Base-by-base conservation (phyloP, 1,140 invertebrate species). In the Ceratina australensis region DNA sequence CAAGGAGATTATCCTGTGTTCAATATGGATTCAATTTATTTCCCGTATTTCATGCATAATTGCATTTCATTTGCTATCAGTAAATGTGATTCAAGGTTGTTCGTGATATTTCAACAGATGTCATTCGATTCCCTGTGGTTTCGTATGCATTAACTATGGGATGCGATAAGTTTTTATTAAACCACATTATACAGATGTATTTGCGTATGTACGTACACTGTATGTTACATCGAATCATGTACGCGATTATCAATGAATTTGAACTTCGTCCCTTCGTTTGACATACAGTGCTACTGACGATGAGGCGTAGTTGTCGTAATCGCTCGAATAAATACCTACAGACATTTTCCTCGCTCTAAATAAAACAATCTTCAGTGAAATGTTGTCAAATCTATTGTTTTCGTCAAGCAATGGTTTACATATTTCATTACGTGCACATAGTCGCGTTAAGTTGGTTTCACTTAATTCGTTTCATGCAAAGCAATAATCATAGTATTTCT, bases 201-300 rank as follows among this genome's bases (percentile, higher is more conserved):
- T 42, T 10, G 33, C 10, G 33, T 42, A 42, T 7, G 28, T 42
- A 42, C 5, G 8, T 42, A 42, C 33, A 42, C 8, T 42, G 33
- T 10, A 10, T 10, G 33, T 42, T 42, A 42, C 18, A 42, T 24
- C 28, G 16, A 54, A 49, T 10, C 24, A 33, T 68, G 20, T 13
- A 49, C 18, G 49, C 16, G 64, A 72, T 54, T 78, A 78, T 81
- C 68, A 77, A 81, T 81, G 47, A 59, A 76, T 85, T 50, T 79
- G 79, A 83, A 85, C 81, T 85, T 83, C 65, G 69, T 77, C 72
- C 76, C 65, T 77, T 72, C 66, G 20, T 72, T 73, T 61, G 47
- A 77, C 64, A 65, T 24, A 22, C 61, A 47, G 24, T 64, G 65
- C 78, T 79, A 63, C 81, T 83, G 69, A 83, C 74, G 74, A 67